Percentiles rank a stretch among this genome's conserved stretches.
phyloP scores from a whole-genome alignment of 1,140 invertebrate species.

The Hylyphantes graminicola region DNA sequence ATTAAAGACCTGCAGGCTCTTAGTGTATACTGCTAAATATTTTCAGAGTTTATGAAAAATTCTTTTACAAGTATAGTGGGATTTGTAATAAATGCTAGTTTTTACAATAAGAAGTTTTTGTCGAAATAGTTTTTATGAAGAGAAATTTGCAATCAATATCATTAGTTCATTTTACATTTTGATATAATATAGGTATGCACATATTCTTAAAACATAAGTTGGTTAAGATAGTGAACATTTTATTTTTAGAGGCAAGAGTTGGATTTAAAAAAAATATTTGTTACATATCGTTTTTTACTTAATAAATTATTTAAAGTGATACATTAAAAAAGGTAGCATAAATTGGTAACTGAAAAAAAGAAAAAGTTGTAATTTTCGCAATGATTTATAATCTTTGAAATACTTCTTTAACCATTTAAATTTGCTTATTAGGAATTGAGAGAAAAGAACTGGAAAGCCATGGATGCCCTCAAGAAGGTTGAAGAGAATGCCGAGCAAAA shows the following conservation, averaged over 20 bases:
- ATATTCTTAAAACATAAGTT: too few relatives aligned
- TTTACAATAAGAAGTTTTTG: too few relatives aligned
- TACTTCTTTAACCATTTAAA: neutral
- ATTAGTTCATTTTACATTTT: too few relatives aligned
- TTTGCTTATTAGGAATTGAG: constrained; percentile 72
- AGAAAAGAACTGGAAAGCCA: constrained; percentile 87
- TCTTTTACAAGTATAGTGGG: neutral
- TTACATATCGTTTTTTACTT: too few relatives aligned
- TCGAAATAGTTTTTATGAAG: too few relatives aligned
- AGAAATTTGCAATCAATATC: too few relatives aligned
- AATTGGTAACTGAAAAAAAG: neutral
- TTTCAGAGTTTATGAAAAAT: neutral
- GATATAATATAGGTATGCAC: too few relatives aligned
- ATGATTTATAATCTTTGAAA: neutral
- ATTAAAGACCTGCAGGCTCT: too few relatives aligned
- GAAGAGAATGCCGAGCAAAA: constrained; percentile 71
- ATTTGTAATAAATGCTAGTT: too few relatives aligned
- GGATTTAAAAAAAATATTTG: too few relatives aligned
- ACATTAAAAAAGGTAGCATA: neutral
- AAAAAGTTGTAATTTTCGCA: neutral
- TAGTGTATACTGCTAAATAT: neutral
- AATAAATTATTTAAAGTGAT: neutral
- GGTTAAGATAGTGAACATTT: too few relatives aligned
- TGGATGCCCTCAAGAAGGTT: constrained; percentile 83
- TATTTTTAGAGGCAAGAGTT: too few relatives aligned